Evolutionary conservation across 2,888 invertebrate genomes (phyloP).

Genomic region (Bhutanitis thaidina): DNA sequence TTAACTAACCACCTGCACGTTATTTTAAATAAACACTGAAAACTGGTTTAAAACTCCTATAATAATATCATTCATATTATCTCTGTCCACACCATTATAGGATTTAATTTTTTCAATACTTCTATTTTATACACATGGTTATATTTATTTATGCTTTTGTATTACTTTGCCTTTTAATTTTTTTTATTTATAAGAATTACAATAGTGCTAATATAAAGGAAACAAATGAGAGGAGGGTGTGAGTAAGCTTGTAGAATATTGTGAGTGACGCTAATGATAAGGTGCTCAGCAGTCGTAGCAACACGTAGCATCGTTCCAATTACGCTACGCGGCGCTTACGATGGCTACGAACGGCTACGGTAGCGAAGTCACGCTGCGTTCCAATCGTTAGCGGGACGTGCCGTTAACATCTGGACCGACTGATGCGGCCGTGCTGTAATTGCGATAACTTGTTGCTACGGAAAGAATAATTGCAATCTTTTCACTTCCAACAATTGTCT

Average conservation of each 20-base stretch:
- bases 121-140: no score
- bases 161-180: no score
- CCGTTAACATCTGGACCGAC: constrained; percentile 60
- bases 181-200: neutral
- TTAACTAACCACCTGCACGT: no score
- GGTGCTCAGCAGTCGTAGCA: constrained; percentile 52
- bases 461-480: constrained; percentile 5
- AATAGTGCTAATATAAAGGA: constrained; percentile 21
- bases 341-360: constrained; percentile 32
- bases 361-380: constrained; percentile 63
- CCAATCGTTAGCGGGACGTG: constrained; percentile 70
- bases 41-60: no score
- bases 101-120: no score
- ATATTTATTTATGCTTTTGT: no score
- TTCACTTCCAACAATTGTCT: constrained; percentile 4
- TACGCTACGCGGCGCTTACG: constrained; percentile 38
- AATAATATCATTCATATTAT: no score
- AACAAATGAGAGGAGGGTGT: constrained; percentile 19
- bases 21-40: no score
- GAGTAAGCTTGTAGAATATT: constrained; percentile 48
- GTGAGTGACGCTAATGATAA: constrained; percentile 78
- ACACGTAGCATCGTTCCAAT: constrained; percentile 66
- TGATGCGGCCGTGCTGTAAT: constrained; percentile 41
- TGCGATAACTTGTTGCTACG: constrained; percentile 54
- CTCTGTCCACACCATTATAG: no score